These are phyloP conservation scores for Hirtodrosophila trivittata DNA, from an alignment of 2,888 invertebrate species.

Conservation along the genomic window DNA sequence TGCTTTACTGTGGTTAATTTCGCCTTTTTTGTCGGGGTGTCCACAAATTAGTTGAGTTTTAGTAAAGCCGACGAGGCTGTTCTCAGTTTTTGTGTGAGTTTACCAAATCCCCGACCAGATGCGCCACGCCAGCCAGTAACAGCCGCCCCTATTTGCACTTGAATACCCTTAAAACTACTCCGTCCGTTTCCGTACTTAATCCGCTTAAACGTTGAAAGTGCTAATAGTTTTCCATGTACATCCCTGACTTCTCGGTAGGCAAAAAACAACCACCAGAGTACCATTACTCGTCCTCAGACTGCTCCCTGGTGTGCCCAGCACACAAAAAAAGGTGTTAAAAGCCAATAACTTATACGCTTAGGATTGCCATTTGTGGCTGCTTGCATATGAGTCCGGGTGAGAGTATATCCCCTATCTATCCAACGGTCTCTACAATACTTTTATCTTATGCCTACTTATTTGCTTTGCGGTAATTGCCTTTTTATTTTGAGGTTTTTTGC, in stretches of 20 bases:
- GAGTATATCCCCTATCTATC: background rate
- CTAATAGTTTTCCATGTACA: constrained; percentile 74
- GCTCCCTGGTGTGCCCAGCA: constrained; percentile 16
- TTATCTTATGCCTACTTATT: constrained; percentile 5
- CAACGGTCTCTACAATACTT: constrained; percentile 7
- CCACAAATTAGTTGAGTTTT: constrained; percentile 71
- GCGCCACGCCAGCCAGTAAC: constrained; percentile 40
- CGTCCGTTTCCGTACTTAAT: constrained; percentile 47
- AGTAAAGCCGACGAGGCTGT: constrained; percentile 45
- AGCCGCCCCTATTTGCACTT: constrained; percentile 39
- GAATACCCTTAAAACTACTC: constrained; percentile 42
- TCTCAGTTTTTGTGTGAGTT: constrained; percentile 62
- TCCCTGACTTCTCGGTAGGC: constrained; percentile 61
- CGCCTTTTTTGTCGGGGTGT: constrained; percentile 26
- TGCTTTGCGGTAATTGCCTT: constrained; percentile 40
- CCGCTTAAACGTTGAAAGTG: constrained; percentile 76
- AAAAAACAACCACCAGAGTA: constrained; percentile 35
- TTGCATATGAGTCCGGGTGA: constrained; percentile 20
- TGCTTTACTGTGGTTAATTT: constrained; percentile 71
- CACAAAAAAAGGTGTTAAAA: constrained; percentile 72
- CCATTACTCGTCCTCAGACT: constrained; percentile 15
- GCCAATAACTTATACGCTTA: constrained; percentile 80
- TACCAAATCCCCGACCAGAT: constrained; percentile 59
- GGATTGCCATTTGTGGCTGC: constrained; percentile 53
- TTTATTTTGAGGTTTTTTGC: constrained; percentile 45